Evolutionary conservation across 2,797 vertebrate genomes (phyloP), one percentile per base, ranked within the genome.

Genomic region (Mus minutoides): DNA sequence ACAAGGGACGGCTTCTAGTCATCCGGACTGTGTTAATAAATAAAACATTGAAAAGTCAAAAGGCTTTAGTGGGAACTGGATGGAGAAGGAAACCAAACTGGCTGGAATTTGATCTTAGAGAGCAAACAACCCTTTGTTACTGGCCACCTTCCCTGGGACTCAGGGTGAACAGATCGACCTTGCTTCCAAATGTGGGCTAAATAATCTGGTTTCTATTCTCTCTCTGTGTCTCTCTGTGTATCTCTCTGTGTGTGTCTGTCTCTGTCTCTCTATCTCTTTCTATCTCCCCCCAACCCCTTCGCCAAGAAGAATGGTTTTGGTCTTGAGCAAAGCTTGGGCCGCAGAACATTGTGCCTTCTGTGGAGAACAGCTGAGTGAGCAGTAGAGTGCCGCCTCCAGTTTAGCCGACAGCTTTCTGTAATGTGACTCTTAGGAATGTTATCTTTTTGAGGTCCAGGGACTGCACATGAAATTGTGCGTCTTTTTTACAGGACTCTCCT

Each of bases 81-180:
- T 79, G 17, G 64, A 82, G 54, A 73, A 62, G 54, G 21, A 80
- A 64, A 79, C 54, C 91, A 83, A 31, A 34, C n/a, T 95, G 67
- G 73, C 90, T 86, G 87, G 40, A 60, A 52, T 92, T 89, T 96
- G 90, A 82, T 96, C 46, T 92, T 73, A 80, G 69, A 95, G n/a
- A 75, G 58, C 64, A 96, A 95, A 75, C 79, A 94, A 94, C 79
- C 79, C 73, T 46, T 40, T 75, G 21, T 49, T 31, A 85, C 9
- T 69, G 80, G 2, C 85, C 52, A 60, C 31, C 22, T 8, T 92
- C 21, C 64, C 7, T 67, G 58, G 54, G n/a, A 85, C 43, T 94
- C 78, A 54, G 87, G 22, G 85, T 83, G 78, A 92, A 49, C 49
- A 21, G 19, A 43, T 73, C 71, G 67, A 94, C 78, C 31, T 88